Evolutionary conservation across 2,888 invertebrate genomes (phyloP).

Genomic region (Lymantria monacha): DNA sequence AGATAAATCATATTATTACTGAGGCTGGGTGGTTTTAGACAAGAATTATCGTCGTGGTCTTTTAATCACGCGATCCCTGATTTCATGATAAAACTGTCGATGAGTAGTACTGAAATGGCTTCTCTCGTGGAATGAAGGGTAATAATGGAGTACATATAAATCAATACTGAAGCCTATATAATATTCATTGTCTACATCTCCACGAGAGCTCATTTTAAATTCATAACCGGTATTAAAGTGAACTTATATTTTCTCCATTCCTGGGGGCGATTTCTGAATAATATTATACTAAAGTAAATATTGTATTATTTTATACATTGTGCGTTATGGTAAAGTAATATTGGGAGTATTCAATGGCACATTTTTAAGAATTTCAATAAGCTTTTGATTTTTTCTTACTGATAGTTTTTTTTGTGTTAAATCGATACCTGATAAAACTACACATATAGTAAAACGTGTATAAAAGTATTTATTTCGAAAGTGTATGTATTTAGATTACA

Average conservation of each 20-base stretch:
- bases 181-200: conserved; percentile 17
- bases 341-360: too few relatives aligned
- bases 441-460: too few relatives aligned
- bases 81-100: conserved; percentile 17
- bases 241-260: conserved; percentile 6
- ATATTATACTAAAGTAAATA: not conserved
- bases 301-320: too few relatives aligned
- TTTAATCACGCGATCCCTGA: conserved; percentile 23
- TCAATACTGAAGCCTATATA: conserved; percentile 4
- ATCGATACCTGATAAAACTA: too few relatives aligned
- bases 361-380: too few relatives aligned
- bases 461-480: too few relatives aligned
- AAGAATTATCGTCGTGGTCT: conserved; percentile 28
- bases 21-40: conserved; percentile 26
- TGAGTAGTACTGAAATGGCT: conserved; percentile 16
- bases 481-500: too few relatives aligned
- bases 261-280: conserved; percentile 1
- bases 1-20: conserved; percentile 33
- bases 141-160: conserved; percentile 16
- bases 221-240: conserved; percentile 3
- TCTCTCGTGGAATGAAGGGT: too few relatives aligned
- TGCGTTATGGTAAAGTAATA: too few relatives aligned
- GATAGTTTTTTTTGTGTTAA: too few relatives aligned
- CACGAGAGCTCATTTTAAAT: conserved; percentile 21
- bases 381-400: too few relatives aligned